These are phyloP conservation scores for Smutsia gigantea DNA, from an alignment of 2,797 vertebrate genomes.

Conservation along the genomic window DNA sequence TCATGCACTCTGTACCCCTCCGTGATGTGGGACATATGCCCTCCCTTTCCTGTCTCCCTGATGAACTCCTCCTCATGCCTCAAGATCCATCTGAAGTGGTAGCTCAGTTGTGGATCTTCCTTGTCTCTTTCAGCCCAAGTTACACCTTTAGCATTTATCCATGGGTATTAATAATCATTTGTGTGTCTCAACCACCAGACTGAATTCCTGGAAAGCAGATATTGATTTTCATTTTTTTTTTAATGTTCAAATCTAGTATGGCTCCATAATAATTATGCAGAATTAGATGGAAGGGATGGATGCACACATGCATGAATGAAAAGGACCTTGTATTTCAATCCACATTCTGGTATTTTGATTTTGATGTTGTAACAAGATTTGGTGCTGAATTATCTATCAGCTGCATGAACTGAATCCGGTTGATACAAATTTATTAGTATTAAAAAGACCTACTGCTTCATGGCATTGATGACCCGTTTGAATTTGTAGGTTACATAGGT, in stretches of 20 bases:
- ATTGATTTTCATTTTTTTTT: slow-evolving; percentile 18
- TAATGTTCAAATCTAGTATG: background rate
- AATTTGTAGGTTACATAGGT: background rate
- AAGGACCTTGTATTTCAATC: background rate
- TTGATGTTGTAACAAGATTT: background rate
- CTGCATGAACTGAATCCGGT: background rate
- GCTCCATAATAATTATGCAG: background rate
- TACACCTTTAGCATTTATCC: background rate
- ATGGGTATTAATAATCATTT: background rate
- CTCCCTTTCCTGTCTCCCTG: background rate
- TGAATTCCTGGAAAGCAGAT: background rate
- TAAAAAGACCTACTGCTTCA: background rate
- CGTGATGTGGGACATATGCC: too few relatives aligned
- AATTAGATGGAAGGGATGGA: background rate
- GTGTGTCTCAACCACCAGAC: background rate
- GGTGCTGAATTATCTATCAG: background rate
- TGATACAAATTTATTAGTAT: background rate
- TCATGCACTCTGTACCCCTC: background rate
- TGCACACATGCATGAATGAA: background rate
- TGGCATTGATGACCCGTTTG: background rate
- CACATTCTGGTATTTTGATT: slow-evolving; percentile 4
- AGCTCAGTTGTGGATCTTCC: background rate
- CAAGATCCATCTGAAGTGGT: background rate
- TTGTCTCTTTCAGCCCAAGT: background rate
- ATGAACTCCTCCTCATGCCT: background rate